Evolutionary conservation across 2,797 vertebrate species (phyloP), one percentile per base, ranked within the genome.

Genomic region (Oreochromis grahami): DNA sequence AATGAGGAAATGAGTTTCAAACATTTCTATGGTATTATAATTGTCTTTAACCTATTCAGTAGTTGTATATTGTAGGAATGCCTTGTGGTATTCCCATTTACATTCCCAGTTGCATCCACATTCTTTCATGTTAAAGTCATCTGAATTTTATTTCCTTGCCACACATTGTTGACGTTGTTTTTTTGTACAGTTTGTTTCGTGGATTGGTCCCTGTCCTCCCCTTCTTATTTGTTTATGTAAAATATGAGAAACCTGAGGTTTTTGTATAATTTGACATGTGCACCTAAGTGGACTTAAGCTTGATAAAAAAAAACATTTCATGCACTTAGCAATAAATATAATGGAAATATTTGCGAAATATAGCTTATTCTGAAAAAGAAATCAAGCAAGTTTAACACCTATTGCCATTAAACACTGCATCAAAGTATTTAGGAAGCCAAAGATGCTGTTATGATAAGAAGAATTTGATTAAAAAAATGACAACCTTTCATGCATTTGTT

Each of bases 131-230:
- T 84, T 85, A 78, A 74, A 86, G 32, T 77, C 51, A 60, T 79
- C 70, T 88, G 77, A 84, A 74, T 79, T 78, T 56, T 85, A 41
- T 88, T 86, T 88, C 86, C 21, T 51, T 50, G 77, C 77, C 65
- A 53, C 78, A 82, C 58, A 74, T 83, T 87, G 82, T 86, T 83
- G 26, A 84, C 80, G 83, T 91, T 86, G 77, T 90, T 82, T 91
- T 87, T 56, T 89, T 95, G 95, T 95, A 96, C 93, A 95, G 94
- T 90, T 91, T 93, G 83, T 86, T 84, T 11, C 65, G 43, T 89
- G 81, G 83, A 89, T 58, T 52, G 78, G 32, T 84, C 82, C 80
- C 63, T 86, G 58, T 85, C 63, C 52, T 63, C 8, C 21, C 82
- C 80, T 78, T 91, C 85, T 90, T 90, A 84, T 87, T 89, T 91